Conservation (phyloP, 2,797 vertebrate species). For the Sebastolobus alascanus region DNA sequence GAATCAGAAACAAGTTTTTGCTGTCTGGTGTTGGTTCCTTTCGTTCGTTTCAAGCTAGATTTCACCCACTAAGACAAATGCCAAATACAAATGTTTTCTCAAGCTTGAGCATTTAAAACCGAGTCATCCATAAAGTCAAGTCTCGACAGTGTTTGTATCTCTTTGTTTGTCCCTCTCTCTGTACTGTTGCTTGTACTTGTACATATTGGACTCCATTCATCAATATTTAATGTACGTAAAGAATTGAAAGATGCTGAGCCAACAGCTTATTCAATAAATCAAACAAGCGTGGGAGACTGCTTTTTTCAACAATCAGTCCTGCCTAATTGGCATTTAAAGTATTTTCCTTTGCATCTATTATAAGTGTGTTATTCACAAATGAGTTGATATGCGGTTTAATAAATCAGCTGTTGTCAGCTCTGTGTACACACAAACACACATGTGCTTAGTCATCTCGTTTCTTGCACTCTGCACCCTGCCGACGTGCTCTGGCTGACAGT, state of each 20-base stretch:
- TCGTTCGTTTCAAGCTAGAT: background rate
- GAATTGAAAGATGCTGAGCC: conserved; percentile 35
- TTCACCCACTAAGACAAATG: conserved; percentile 18
- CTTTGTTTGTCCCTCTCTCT: conserved; percentile 6
- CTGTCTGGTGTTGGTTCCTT: background rate
- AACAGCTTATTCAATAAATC: conserved; percentile 45
- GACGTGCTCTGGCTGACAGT: conserved; percentile 23
- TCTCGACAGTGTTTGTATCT: background rate
- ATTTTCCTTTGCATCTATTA: conserved; percentile 39
- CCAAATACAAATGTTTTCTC: background rate
- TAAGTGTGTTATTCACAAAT: conserved; percentile 47
- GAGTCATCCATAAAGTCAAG: background rate
- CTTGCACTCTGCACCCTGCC: conserved; percentile 25
- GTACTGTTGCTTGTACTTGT: conserved; percentile 3
- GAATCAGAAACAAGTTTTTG: background rate
- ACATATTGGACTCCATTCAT: conserved; percentile 32
- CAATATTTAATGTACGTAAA: conserved; percentile 55
- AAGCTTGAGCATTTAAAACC: background rate
- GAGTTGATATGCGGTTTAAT: conserved; percentile 35
- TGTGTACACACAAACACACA: conserved; percentile 14
- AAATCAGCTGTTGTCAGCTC: conserved; percentile 48
- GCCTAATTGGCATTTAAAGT: conserved; percentile 50
- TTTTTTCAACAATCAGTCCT: conserved; percentile 39
- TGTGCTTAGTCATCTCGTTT: conserved; percentile 50
- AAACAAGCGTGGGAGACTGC: conserved; percentile 13